Conservation (phyloP, 1,140 invertebrate genomes). For the Heliconius congener region DNA sequence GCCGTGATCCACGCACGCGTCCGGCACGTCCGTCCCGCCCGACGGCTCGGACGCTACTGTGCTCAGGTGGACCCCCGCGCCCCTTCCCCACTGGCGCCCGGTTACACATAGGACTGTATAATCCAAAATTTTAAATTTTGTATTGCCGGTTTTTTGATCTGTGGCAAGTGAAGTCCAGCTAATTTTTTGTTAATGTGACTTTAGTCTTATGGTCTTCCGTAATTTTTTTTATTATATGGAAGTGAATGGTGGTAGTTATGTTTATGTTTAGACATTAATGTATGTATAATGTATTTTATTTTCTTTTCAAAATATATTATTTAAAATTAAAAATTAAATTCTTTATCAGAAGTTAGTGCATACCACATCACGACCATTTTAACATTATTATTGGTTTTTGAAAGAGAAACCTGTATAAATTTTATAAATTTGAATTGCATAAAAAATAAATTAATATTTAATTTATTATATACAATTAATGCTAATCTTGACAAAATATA, state of each 20-base stretch:
- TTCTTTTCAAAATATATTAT: background rate
- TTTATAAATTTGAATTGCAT: no score
- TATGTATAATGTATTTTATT: constrained; percentile 6
- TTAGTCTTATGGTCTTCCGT: background rate
- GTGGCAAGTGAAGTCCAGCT: constrained; percentile 13
- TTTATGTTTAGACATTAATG: constrained; percentile 12
- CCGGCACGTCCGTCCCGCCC: constrained; percentile 46
- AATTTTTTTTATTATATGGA: background rate
- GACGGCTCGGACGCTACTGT: constrained; percentile 49
- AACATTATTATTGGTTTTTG: background rate
- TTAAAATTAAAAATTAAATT: background rate
- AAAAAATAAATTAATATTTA: background rate
- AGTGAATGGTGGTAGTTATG: constrained; percentile 4
- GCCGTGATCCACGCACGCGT: constrained; percentile 63
- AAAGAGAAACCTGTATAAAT: background rate
- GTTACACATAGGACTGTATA: constrained; percentile 63
- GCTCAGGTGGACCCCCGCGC: constrained; percentile 71
- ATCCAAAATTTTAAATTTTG: constrained; percentile 30
- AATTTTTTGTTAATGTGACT: background rate
- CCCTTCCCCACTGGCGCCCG: constrained; percentile 72
- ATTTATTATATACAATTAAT: background rate
- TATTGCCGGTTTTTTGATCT: constrained; percentile 15
- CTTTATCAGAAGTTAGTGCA: background rate
- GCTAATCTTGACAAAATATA: background rate
- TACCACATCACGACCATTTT: background rate